phyloP scores from a whole-genome alignment of 2,888 invertebrate genomes.

The Microchrysa polita region DNA sequence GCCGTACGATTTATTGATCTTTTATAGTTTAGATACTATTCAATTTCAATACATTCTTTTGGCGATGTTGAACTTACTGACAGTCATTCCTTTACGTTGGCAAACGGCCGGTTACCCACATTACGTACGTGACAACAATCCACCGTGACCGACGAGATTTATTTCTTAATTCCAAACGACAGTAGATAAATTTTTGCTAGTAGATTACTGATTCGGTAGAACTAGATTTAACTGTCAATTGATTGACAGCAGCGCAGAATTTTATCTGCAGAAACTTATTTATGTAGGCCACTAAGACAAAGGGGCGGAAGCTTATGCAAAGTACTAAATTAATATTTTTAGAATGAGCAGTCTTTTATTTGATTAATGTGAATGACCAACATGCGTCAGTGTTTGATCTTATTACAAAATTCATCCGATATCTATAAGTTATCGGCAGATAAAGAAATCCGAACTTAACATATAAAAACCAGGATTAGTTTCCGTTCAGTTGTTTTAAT shows the following conservation, averaged over 20 bases:
- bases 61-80: too few species aligned
- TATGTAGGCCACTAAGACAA: neutral
- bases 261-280: neutral
- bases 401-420: too few species aligned
- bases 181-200: slow-evolving; percentile 4
- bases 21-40: slow-evolving; percentile 20
- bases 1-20: slow-evolving; percentile 22
- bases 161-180: slow-evolving; percentile 37
- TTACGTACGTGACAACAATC: neutral
- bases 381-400: too few species aligned
- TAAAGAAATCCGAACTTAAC: too few species aligned
- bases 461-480: too few species aligned
- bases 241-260: slow-evolving; percentile 5
- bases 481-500: too few species aligned
- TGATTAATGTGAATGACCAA: too few species aligned
- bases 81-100: neutral
- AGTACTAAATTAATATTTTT: too few species aligned
- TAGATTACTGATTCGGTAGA: neutral
- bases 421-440: too few species aligned
- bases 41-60: neutral
- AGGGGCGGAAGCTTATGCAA: too few species aligned
- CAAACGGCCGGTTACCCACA: neutral
- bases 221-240: neutral
- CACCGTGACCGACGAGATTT: slow-evolving; percentile 30
- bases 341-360: too few species aligned